Base-by-base conservation (phyloP, 1,140 invertebrate genomes). In the Drosophila micromelanica region DNA sequence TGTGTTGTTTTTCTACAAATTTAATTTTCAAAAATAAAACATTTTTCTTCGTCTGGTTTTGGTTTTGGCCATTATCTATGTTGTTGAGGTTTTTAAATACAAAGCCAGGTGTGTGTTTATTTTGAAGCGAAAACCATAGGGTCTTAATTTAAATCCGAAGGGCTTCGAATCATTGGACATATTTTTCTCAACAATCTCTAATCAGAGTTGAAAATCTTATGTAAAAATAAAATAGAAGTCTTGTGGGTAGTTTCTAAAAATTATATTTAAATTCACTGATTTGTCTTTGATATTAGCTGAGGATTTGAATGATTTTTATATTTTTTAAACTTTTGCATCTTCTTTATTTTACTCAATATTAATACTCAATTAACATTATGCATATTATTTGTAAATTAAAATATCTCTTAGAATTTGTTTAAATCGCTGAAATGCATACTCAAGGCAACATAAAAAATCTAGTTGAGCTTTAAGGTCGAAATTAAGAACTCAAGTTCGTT, bases 401-500 rank as follows among this genome's bases (percentile, higher is more conserved):
- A 11, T 23, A 8, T 40, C 15, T 12, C 5, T 5, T n/a, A 2
- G 4, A 15, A 17, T 3, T 27, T 11, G 20, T 30, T 40, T 13
- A n/a, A n/a, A n/a, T n/a, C 20, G 23, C 8, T 27, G 6, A 27
- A 27, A 27, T 6, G 5, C 5, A 5, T 6, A 27, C 5, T 12
- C 27, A 17, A 38, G 17, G n/a, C 60, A 23, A 40, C 20, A 3
- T 30, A 2, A 12, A n/a, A 27, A 64, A 60, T 23, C 27, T 7
- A 49, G 38, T 61, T 63, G 32, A 32, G 78, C 67, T 89, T 79
- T 72, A 87, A 84, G 82, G 60, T 84, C 64, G 71, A 84, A 89
- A 85, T 87, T 89, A 87, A 87, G 84, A 87, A 77, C 79, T 87
- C 85, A 89, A 87, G 84, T 89, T 89, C 84, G 84, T 84, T 87